Percentiles rank a stretch among this genome's conserved stretches.
Evolutionary conservation across 2,888 invertebrate species (phyloP).

Genomic region (Eilema griseolum): DNA sequence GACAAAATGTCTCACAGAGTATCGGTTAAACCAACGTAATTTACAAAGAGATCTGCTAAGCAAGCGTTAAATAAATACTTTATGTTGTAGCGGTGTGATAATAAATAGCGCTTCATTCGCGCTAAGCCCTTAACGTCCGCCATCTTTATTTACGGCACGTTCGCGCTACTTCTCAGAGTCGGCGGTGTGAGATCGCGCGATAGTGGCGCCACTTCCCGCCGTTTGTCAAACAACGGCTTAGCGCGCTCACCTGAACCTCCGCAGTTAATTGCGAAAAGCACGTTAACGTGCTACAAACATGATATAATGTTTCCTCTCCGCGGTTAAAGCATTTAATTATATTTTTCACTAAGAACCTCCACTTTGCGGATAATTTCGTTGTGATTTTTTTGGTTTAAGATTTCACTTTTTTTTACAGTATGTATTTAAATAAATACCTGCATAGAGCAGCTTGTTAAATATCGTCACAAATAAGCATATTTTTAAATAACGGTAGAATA

Average conservation of each 20-base stretch:
- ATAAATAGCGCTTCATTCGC: conserved; percentile 55
- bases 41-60: conserved; percentile 46
- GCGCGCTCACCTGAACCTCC: conserved; percentile 71
- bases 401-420: neutral
- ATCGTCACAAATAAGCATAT: no score
- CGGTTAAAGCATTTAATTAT: conserved; percentile 57
- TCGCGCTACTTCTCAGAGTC: conserved; percentile 67
- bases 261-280: conserved; percentile 80
- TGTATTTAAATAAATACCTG: neutral
- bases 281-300: conserved; percentile 75
- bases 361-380: conserved; percentile 49
- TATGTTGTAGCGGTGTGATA: conserved; percentile 51
- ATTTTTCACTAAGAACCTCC: conserved; percentile 57
- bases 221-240: conserved; percentile 77
- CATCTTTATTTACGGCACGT: conserved; percentile 82
- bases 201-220: conserved; percentile 75
- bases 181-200: conserved; percentile 65
- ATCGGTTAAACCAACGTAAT: conserved; percentile 31
- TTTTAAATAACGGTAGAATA: no score
- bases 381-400: conserved; percentile 12
- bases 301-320: conserved; percentile 79
- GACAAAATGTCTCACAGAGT: neutral
- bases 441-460: no score
- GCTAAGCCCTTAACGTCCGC: conserved; percentile 67
- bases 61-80: conserved; percentile 49